Conservation (phyloP, 2,888 invertebrate genomes). For the Herminia tarsipennalis region DNA sequence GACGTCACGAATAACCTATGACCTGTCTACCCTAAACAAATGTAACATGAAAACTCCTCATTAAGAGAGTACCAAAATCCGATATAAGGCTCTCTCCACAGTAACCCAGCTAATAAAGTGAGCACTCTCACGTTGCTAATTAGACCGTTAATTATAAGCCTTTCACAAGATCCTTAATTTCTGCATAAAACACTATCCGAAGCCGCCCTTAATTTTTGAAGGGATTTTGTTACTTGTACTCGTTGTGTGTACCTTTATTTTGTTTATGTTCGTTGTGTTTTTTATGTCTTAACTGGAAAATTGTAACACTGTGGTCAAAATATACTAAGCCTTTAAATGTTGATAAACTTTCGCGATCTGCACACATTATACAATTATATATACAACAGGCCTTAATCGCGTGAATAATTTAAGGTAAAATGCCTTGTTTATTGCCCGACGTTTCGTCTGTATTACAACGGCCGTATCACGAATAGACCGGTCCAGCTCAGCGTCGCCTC, state of each 20-base stretch:
- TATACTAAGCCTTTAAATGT: no score
- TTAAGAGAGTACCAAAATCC: constrained; percentile 82
- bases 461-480: no score
- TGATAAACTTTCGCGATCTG: no score
- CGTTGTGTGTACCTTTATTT: constrained; percentile 40
- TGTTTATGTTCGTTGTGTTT: constrained; percentile 23
- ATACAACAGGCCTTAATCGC: no score
- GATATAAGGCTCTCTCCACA: constrained; percentile 77
- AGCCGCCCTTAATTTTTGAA: constrained; percentile 70
- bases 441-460: no score
- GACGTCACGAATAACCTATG: constrained; percentile 7
- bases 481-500: no score
- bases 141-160: constrained; percentile 83
- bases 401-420: no score
- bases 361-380: no score
- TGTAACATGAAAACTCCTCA: constrained; percentile 76
- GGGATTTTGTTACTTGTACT: constrained; percentile 69
- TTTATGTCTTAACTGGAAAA: not conserved
- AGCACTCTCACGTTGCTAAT: constrained; percentile 82
- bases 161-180: constrained; percentile 82
- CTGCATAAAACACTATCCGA: constrained; percentile 75
- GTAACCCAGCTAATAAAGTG: constrained; percentile 77
- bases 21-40: constrained; percentile 36
- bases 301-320: no score
- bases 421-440: no score